Conservation (phyloP, 2,888 invertebrate genomes). For the Pyrrhia umbra region DNA sequence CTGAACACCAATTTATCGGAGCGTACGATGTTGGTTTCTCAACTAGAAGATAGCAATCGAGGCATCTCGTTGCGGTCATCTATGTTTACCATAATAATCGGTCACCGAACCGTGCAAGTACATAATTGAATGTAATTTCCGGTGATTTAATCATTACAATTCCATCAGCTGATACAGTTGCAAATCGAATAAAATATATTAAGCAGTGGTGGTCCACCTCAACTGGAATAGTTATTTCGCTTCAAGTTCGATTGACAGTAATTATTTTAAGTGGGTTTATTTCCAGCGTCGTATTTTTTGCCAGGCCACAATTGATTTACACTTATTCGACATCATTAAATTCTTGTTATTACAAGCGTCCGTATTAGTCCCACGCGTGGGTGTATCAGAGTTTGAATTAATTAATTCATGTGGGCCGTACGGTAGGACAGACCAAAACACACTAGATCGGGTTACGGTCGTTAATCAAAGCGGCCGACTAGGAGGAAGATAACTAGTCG, state of each 20-base stretch:
- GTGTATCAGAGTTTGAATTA: constrained; percentile 72
- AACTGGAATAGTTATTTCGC: constrained; percentile 43
- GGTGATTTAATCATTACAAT: constrained; percentile 76
- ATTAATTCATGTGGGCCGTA: constrained; percentile 76
- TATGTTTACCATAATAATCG: constrained; percentile 69
- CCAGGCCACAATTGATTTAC: constrained; percentile 68
- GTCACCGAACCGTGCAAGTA: constrained; percentile 69
- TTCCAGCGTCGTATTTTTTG: constrained; percentile 54
- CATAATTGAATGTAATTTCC: constrained; percentile 81
- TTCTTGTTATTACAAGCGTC: constrained; percentile 72
- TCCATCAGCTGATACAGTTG: constrained; percentile 68
- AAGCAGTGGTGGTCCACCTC: constrained; percentile 39
- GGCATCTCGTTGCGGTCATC: constrained; percentile 60
- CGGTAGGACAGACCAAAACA: constrained; percentile 72
- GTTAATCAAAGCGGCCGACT: constrained; percentile 81
- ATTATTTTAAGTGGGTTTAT: constrained; percentile 53
- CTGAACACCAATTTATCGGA: constrained; percentile 54
- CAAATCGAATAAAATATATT: constrained; percentile 56
- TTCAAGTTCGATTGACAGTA: constrained; percentile 40
- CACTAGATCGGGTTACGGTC: constrained; percentile 80
- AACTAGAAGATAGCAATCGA: constrained; percentile 55
- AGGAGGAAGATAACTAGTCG: constrained; percentile 72
- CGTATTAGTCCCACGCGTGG: constrained; percentile 68
- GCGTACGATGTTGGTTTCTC: constrained; percentile 57
- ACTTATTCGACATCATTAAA: constrained; percentile 75